Base-by-base conservation (phyloP, 1,140 invertebrate species). In the Gryllus bimaculatus region DNA sequence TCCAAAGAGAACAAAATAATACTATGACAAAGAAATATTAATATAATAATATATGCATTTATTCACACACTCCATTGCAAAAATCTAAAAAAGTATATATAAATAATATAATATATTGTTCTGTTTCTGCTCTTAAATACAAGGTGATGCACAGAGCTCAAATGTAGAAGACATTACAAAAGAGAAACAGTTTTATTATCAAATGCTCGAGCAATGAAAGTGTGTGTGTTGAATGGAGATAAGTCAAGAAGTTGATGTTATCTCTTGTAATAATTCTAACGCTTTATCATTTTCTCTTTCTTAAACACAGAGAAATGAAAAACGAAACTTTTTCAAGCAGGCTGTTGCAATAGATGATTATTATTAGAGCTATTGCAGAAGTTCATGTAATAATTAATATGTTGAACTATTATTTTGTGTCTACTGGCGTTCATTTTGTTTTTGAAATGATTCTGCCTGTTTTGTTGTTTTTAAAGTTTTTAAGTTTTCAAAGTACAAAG, bases 261-360 rank as follows among this genome's bases (percentile, higher is more conserved):
- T 78, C 54, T 78, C 54, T 48, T 18, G n/a, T 73, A 73, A 78
- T 78, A 78, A 78, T 78, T 78, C 78, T 78, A 78, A 78, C 78
- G 78, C 78, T 78, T 78, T 78, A 78, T 48, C 26, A 49, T 78
- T 78, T 78, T 78, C 15, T 78, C 66, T 77, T 77, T 77, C 76
- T 77, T 77, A 48, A 77, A 15, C n/a, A 77, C 48, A 77, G 48
- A 77, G 76, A 77, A 77, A 77, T 49, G 76, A 77, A 77, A 77
- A 77, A 77, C 76, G n/a, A 26, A 77, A 77, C 47, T 77, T 77
- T 77, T 77, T 48, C 76, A 77, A 47, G 48, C 76, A 77, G 76
- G 76, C 76, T 77, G 76, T 77, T 77, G 76, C 76, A 77, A 49
- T 77, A 77, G 76, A 49, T 48, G 21, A 48, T 77, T 48, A 77